Evolutionary conservation across 2,888 invertebrate species (phyloP).

Genomic region (Rhodophaea formosa): DNA sequence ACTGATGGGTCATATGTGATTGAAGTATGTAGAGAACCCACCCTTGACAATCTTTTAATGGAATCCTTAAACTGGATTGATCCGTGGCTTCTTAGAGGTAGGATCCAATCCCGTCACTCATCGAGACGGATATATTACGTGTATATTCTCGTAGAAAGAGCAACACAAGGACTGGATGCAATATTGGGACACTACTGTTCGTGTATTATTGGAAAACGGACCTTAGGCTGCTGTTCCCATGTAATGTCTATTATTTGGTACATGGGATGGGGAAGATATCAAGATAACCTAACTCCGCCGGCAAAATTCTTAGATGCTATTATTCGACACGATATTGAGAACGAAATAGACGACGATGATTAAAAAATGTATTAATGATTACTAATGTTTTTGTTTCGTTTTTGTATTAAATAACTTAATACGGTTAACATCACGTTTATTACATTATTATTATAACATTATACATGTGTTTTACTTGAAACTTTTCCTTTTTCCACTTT

Average conservation of each 20-base stretch:
- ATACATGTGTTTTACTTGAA: too few species aligned
- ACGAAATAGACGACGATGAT: too few species aligned
- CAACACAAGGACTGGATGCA: not conserved
- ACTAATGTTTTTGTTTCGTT: too few species aligned
- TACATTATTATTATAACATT: too few species aligned
- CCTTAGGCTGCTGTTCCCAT: not conserved
- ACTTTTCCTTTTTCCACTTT: too few species aligned
- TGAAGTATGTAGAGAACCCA: constrained; percentile 5
- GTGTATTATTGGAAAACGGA: not conserved
- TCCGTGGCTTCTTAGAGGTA: constrained; percentile 1
- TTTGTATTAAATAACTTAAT: too few species aligned
- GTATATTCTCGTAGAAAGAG: not conserved
- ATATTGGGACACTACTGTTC: not conserved
- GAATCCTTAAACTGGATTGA: not conserved
- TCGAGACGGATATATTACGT: not conserved
- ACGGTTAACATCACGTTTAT: too few species aligned
- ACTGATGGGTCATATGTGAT: constrained; percentile 12
- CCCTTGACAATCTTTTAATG: not conserved
- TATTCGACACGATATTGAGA: too few species aligned
- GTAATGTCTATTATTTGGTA: not conserved
- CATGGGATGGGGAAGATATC: not conserved
- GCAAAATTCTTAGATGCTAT: not conserved
- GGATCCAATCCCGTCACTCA: not conserved
- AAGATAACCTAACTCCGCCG: not conserved
- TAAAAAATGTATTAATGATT: too few species aligned